Percentiles rank a stretch among this genome's conserved stretches.
Conservation (phyloP, 2,888 invertebrate genomes). For the Brenthis daphne region DNA sequence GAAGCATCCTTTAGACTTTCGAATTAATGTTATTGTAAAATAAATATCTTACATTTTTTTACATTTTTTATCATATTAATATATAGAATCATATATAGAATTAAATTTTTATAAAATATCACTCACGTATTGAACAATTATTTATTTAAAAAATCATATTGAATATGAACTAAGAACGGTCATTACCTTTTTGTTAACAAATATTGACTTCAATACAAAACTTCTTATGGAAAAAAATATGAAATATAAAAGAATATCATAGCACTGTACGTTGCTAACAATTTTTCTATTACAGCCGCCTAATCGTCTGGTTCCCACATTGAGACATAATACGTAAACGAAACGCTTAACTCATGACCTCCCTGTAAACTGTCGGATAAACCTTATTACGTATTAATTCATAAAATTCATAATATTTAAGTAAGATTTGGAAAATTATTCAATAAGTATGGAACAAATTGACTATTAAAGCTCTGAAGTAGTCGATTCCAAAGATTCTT, state of each 20-base stretch:
- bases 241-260: not conserved
- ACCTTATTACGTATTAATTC: constrained; percentile 34
- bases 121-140: no score
- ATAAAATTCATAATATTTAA: constrained; percentile 38
- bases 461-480: not conserved
- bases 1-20: no score
- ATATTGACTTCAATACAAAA: no score
- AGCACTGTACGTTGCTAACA: constrained; percentile 43
- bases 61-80: no score
- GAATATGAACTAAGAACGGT: no score
- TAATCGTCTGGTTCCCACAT: constrained; percentile 59
- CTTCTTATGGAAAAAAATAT: not conserved
- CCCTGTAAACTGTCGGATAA: constrained; percentile 43
- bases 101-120: no score
- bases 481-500: constrained; percentile 6
- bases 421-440: constrained; percentile 7
- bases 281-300: constrained; percentile 53
- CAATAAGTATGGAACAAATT: constrained; percentile 17
- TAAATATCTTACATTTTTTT: no score
- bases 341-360: constrained; percentile 41
- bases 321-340: constrained; percentile 57
- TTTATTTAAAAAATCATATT: no score
- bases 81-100: no score
- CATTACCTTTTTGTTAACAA: no score
- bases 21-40: no score